phyloP scores from a whole-genome alignment of 1,140 invertebrate genomes.

The Pseudomyrmex sp. region DNA sequence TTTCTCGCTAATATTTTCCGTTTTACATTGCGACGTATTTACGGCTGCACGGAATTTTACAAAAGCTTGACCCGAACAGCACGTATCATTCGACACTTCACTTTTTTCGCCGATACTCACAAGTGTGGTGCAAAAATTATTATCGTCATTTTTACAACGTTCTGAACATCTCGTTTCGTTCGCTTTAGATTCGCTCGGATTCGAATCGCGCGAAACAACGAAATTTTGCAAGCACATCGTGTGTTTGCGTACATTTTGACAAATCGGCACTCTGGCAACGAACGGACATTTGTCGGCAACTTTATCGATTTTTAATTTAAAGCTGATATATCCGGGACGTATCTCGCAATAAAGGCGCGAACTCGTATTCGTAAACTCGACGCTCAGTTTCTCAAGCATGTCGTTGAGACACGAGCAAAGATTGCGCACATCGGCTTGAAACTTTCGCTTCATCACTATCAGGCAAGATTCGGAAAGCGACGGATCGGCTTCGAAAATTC shows the following conservation, averaged over 20 bases:
- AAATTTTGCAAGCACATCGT: background rate
- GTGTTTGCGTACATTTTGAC: conserved; percentile 39
- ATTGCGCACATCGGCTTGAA: conserved; percentile 53
- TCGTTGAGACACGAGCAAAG: conserved; percentile 70
- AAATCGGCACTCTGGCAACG: conserved; percentile 60
- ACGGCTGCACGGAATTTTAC: background rate
- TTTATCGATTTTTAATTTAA: conserved; percentile 55
- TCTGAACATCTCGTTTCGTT: background rate
- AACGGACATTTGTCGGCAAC: conserved; percentile 36
- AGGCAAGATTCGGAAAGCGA: conserved; percentile 45
- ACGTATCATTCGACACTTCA: background rate
- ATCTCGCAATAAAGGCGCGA: conserved; percentile 69
- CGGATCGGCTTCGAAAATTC: conserved; percentile 66
- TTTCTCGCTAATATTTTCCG: background rate
- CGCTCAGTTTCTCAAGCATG: conserved; percentile 54
- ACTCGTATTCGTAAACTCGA: background rate
- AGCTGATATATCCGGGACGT: conserved; percentile 59
- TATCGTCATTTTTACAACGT: background rate
- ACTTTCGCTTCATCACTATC: conserved; percentile 64
- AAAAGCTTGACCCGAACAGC: background rate
- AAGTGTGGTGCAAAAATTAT: background rate
- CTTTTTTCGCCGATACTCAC: background rate
- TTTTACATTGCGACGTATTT: background rate
- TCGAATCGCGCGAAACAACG: background rate
- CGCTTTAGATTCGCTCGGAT: background rate